Base-by-base conservation (phyloP, 2,113 vertebrate genomes). In the Anguilla japonica region DNA sequence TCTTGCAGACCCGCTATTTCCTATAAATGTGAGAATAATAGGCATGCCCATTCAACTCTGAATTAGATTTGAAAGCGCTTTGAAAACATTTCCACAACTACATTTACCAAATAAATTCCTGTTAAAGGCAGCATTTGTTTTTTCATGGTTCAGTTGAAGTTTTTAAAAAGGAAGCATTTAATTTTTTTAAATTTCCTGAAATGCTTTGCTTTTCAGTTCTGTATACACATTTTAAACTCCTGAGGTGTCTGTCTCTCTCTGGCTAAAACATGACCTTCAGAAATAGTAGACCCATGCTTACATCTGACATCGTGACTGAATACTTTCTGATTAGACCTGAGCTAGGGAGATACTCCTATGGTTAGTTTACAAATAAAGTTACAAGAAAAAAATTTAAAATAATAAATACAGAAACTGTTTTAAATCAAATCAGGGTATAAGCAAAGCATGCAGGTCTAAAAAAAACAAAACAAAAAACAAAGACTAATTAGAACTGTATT, bases 401-500 rank as follows among this genome's bases (percentile, higher is more conserved):
- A 89, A 84, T 83, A 87, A 83, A 89, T 96, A 96, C 93, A 92
- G 94, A 94, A 95, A 96, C 90, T 96, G 92, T 94, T 93, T 93
- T 95, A 88, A 94, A 91, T 92, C 92, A 97, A 96, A 98, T 97
- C 97, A 96, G 97, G 96, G 96, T 97, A 93, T 95, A 98, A 99
- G 97, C 97, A 98, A 98, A 98, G 98, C 98, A 99, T 99, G 98
- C 98, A 99, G 97, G 96, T 97, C 97, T 98, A 99, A 96, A 93
- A 96, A 97, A 96, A 67, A 67, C 60, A 97, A 96, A 67, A 67
- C 60, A 20, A 67, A 67, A 67, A 67, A 67, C 60, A 67, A 67
- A 26, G 89, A 95, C 96, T 96, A 67, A 97, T 89, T 26, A 91
- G 95, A 95, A 96, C 96, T 95, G 96, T 97, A 97, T 93, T 97